Evolutionary conservation across 2,888 invertebrate species (phyloP), one percentile per base, ranked within the genome.

Genomic region (Rhingia rostrata): DNA sequence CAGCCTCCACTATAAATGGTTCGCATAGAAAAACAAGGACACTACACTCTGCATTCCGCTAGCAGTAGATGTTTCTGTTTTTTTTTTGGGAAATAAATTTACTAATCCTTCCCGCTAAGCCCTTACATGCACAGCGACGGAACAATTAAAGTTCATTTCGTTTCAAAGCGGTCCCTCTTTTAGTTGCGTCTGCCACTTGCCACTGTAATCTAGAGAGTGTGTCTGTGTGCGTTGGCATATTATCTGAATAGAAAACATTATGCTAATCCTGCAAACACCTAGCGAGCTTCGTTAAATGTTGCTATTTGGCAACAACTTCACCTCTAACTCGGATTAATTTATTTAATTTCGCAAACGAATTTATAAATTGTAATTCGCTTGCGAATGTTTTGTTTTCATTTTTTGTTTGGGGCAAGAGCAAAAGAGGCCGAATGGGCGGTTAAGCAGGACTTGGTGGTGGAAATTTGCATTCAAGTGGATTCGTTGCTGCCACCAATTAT

Each of bases 281-380:
- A 22, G 1, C 22, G 22, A 39, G 47, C 73, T 79, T 43, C 33
- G 60, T 32, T 56, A 22, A 35, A 33, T 45, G 12, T 56, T 37
- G 7, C 37, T 53, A 12, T 78, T 60, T n/a, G 67, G 32, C 47
- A 67, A 49, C 66, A 84, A 84, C 74, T 84, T 80, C 47, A 49
- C 43, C 60, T 79, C 84, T 80, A 84, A 84, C 74, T 84, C 66
- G 85, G 85, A 85, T 85, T 85, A 85, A 85, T 85, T 85, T 81
- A 85, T 85, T 85, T 85, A 85, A 85, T 85, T 85, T 85, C 72
- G 22, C 75, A 85, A 81, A 85, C 81, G 85, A 85, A 85, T 85
- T 75, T 80, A 75, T 85, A 85, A 49, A 81, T 85, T 84, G 67
- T 74, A 60, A 54, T n/a, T 32, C 32, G 39, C 6, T 22, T 10